These are phyloP conservation scores for Sparus aurata DNA, from an alignment of 2,797 vertebrate genomes.

Conservation along the genomic window DNA sequence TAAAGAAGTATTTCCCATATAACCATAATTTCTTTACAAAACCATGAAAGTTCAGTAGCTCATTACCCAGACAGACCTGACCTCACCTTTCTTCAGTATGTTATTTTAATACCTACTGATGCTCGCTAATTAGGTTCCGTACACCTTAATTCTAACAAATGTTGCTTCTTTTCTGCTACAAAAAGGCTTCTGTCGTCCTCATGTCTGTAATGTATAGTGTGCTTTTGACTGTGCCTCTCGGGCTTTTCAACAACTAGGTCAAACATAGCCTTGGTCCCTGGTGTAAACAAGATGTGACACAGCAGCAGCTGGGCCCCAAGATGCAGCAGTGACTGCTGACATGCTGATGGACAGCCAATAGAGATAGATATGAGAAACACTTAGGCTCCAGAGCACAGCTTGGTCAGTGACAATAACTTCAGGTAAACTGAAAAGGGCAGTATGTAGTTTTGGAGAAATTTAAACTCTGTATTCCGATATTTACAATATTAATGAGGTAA, in stretches of 20 bases:
- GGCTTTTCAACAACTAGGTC: slow-evolving; percentile 76
- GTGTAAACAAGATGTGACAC: slow-evolving; percentile 79
- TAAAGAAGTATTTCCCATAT: no score
- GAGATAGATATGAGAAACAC: not conserved
- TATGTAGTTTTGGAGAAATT: no score
- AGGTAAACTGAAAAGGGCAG: slow-evolving; percentile 10
- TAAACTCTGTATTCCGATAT: no score
- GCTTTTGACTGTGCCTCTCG: slow-evolving; percentile 51
- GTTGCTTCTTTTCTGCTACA: not conserved
- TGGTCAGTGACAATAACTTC: not conserved
- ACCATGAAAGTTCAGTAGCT: no score
- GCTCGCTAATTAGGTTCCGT: not conserved
- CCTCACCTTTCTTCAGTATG: not conserved
- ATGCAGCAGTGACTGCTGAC: slow-evolving; percentile 40
- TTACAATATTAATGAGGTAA: no score
- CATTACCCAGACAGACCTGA: not conserved
- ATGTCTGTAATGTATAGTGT: slow-evolving; percentile 16
- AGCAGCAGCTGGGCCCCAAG: slow-evolving; percentile 71
- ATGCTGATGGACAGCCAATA: slow-evolving; percentile 23
- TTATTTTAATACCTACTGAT: not conserved
- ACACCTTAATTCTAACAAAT: not conserved
- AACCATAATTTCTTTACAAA: not conserved
- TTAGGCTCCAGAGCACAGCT: not conserved
- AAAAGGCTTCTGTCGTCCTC: not conserved
- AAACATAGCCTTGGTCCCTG: slow-evolving; percentile 63